These are phyloP conservation scores for Brachionichthys hirsutus DNA, from an alignment of 2,113 vertebrate species.

Conservation along the genomic window DNA sequence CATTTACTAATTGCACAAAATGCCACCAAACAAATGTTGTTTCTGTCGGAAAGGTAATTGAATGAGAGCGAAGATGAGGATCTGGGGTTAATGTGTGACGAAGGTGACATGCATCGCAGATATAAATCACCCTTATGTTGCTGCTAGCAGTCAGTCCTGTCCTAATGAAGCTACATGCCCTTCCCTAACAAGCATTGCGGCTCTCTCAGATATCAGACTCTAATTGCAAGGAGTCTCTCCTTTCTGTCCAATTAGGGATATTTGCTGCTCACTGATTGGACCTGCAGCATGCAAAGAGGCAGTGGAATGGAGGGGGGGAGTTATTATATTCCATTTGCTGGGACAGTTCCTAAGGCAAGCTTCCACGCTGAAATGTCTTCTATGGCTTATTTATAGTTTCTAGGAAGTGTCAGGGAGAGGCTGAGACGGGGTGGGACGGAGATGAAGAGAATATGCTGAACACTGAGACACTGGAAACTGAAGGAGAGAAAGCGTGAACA, in stretches of 20 bases:
- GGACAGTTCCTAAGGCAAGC: slow-evolving; percentile 51
- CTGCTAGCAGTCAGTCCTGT: slow-evolving; percentile 25
- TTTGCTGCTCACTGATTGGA: slow-evolving; percentile 56
- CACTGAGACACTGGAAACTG: slow-evolving; percentile 4
- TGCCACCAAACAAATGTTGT: not conserved
- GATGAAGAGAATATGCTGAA: slow-evolving; percentile 13
- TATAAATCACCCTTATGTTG: slow-evolving; percentile 47
- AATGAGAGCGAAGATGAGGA: slow-evolving; percentile 17
- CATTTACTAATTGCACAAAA: not conserved
- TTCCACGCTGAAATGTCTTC: slow-evolving; percentile 51
- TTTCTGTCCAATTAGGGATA: slow-evolving; percentile 64
- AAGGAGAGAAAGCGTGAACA: not conserved
- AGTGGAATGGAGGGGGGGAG: not conserved
- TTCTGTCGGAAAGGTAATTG: not conserved
- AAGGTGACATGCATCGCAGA: slow-evolving; percentile 39
- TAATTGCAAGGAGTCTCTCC: slow-evolving; percentile 60
- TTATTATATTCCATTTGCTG: slow-evolving; percentile 61
- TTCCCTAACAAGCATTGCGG: slow-evolving; percentile 65
- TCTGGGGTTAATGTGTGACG: slow-evolving; percentile 14
- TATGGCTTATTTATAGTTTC: slow-evolving; percentile 64
- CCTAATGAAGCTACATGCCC: slow-evolving; percentile 56
- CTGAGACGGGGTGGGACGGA: slow-evolving; percentile 12
- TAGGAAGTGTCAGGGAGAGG: slow-evolving; percentile 25
- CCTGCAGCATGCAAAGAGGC: slow-evolving; percentile 27
- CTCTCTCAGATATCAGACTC: slow-evolving; percentile 53